Percentiles rank a stretch among this genome's conserved stretches.
phyloP scores from a whole-genome alignment of 2,888 invertebrate genomes.

The Eupeodes latifasciatus region DNA sequence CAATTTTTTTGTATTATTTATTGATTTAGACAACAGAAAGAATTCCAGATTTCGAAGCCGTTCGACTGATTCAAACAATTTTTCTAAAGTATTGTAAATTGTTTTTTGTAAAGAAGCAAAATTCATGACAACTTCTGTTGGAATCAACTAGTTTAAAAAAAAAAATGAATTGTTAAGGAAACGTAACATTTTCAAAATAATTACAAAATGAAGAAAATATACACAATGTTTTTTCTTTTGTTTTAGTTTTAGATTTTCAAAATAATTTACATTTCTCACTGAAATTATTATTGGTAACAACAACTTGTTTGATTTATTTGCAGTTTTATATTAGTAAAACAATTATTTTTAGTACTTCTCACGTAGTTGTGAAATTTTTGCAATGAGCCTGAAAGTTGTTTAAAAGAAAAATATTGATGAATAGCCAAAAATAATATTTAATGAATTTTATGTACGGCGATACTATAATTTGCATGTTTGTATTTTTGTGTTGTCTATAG shows the following conservation, averaged over 20 bases:
- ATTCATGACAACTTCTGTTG: too few species aligned
- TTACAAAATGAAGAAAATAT: not conserved
- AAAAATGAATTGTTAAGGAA: too few species aligned
- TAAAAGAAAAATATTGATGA: slow-evolving; percentile 61
- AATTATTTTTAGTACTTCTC: slow-evolving; percentile 54
- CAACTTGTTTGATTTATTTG: slow-evolving; percentile 63
- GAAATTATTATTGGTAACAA: slow-evolving; percentile 43
- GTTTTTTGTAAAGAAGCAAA: too few species aligned
- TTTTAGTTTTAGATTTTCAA: not conserved
- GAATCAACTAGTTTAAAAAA: too few species aligned
- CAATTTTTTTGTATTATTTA: too few species aligned
- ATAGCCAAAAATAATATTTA: slow-evolving; percentile 63
- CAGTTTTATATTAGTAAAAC: slow-evolving; percentile 52
- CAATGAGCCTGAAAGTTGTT: slow-evolving; percentile 42
- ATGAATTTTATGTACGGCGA: not conserved
- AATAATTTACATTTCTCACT: not conserved
- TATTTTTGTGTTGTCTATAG: not conserved
- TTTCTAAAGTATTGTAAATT: too few species aligned
- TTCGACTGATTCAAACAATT: too few species aligned
- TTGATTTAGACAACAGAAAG: too few species aligned
- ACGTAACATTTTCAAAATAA: too few species aligned
- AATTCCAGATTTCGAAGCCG: too few species aligned
- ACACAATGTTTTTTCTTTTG: not conserved
- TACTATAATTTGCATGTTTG: not conserved
- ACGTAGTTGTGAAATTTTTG: slow-evolving; percentile 35